Evolutionary conservation across 2,888 invertebrate species (phyloP), one percentile per base, ranked within the genome.

Genomic region (Melanchra persicariae): DNA sequence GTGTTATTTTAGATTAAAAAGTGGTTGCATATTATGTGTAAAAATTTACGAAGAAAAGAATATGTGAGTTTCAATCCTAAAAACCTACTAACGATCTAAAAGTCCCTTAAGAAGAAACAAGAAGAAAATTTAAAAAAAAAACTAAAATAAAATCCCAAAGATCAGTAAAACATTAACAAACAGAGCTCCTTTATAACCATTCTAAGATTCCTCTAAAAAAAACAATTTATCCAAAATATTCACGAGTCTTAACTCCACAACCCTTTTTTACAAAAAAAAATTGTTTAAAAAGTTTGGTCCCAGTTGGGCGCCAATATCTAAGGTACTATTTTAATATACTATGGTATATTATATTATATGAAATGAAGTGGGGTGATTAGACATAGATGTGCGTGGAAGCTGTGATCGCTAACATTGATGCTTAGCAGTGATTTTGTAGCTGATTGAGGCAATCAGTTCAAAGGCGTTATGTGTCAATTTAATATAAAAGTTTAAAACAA

Each of bases 211-310:
- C 66, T 77, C 73, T 37, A 57, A 62, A 47, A 63, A 82, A 80
- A 71, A 55, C 15, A 57, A 58, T 60, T 57, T 61, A 37, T 66
- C 22, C 5, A 65, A 54, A 64, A 51, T 61, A 79, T 84, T 74
- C 79, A 89, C 90, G 91, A 92, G 93, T 93, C 94, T 91, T 91
- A 49, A 89, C 91, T 95, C 95, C 95, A 95, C 95, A 95, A 95
- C 95, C 96, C 94, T 95, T 95, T 91, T 84, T 55, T 83, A 54
- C 34, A 62, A 75, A 58, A 83, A 62, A 75, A 58, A 84, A 62
- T 65, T 64, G 58, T 71, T 71, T 70, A 47, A 67, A 24, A 65
- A 72, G 58, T 24, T 51, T 70, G 61, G 71, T 67, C 74, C 76
- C 66, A 55, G 47, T 67, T 64, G 74, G 81, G 83, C 73, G 74